These are phyloP conservation scores for Thalassophryne amazonica DNA, from an alignment of 2,797 vertebrate genomes.

Conservation along the genomic window DNA sequence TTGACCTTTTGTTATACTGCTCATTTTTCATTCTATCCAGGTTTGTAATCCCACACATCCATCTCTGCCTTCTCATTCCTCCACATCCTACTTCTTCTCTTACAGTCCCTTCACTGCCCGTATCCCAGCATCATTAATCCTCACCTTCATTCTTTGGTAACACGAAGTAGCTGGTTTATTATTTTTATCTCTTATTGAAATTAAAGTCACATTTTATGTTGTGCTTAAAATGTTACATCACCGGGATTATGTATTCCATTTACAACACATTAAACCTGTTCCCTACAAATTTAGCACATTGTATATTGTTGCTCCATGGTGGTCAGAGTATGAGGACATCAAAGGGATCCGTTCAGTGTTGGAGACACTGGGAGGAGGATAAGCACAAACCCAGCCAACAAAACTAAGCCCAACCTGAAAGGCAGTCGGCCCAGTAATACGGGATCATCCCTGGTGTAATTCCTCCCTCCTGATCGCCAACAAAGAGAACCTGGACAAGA, in stretches of 20 bases:
- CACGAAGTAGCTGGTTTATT: rapidly evolving
- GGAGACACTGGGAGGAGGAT: constrained; percentile 58
- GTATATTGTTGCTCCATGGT: constrained; percentile 43
- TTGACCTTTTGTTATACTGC: no score
- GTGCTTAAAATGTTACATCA: neutral
- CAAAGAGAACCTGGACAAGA: constrained; percentile 70
- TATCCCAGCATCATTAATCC: no score
- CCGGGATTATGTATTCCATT: neutral
- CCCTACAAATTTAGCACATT: constrained; percentile 1
- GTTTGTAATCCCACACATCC: no score
- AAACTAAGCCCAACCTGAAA: constrained; percentile 70
- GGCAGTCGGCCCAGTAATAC: constrained; percentile 66
- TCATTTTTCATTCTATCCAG: no score
- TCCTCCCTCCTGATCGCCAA: constrained; percentile 59
- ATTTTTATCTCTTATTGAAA: neutral
- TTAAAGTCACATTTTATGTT: neutral
- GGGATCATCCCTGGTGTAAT: constrained; percentile 76
- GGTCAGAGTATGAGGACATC: constrained; percentile 65
- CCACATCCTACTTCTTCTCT: no score
- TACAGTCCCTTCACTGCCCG: no score
- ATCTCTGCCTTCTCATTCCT: no score
- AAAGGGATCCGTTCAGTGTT: constrained; percentile 53
- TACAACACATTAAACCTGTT: neutral
- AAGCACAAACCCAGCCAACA: constrained; percentile 58
- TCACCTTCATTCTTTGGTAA: no score